Conservation (phyloP, 1,140 invertebrate genomes). For the Trachymyrmex septentrionalis region DNA sequence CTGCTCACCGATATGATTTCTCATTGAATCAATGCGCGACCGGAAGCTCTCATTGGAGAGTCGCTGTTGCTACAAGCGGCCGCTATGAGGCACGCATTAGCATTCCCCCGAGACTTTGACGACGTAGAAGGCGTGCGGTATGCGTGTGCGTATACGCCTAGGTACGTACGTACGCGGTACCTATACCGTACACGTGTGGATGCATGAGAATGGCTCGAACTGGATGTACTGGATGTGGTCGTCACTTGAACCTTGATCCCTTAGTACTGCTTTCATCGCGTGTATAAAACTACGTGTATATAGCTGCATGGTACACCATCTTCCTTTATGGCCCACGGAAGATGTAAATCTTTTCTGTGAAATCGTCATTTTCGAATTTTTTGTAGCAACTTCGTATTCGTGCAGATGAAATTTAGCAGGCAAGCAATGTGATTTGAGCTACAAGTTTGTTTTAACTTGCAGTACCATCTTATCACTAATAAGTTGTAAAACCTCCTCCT, state of each 20-base stretch:
- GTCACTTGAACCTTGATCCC: constrained; percentile 50
- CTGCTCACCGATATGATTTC: constrained; percentile 45
- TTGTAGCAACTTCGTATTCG: not conserved
- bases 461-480: not conserved
- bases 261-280: constrained; percentile 24
- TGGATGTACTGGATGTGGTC: constrained; percentile 50
- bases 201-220: constrained; percentile 20
- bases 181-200: constrained; percentile 52
- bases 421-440: not conserved
- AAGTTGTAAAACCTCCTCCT: not conserved
- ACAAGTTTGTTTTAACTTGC: not conserved
- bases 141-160: constrained; percentile 11
- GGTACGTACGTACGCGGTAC: constrained; percentile 22
- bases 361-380: not conserved
- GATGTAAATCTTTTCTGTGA: constrained; percentile 10
- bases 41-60: constrained; percentile 69
- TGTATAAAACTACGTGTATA: constrained; percentile 27
- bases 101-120: constrained; percentile 55
- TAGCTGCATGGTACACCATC: not conserved
- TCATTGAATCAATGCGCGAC: constrained; percentile 65
- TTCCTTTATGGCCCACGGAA: not conserved
- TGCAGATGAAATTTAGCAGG: not conserved
- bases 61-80: constrained; percentile 59
- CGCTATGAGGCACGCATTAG: constrained; percentile 63
- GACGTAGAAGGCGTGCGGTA: constrained; percentile 49